phyloP scores from a whole-genome alignment of 2,888 invertebrate species.

The Epistrophe eligans region DNA sequence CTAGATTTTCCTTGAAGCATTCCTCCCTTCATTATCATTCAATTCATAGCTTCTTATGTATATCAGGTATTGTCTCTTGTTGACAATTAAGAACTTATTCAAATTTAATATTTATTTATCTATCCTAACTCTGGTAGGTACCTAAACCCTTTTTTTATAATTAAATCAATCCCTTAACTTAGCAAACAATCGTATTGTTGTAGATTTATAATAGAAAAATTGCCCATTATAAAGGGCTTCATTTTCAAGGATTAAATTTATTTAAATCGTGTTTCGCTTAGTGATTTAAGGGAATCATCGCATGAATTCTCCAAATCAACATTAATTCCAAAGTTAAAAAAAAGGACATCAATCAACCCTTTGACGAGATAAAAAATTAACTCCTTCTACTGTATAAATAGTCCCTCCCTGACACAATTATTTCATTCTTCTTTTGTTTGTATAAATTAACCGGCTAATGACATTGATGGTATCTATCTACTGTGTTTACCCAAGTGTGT shows the following conservation, averaged over 20 bases:
- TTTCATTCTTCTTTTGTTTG: neutral
- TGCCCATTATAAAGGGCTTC: neutral
- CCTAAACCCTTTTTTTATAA: slow-evolving; percentile 1
- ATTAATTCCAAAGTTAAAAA: neutral
- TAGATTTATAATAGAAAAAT: neutral
- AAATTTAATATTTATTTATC: neutral
- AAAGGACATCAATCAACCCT: slow-evolving; percentile 26
- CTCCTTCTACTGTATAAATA: neutral
- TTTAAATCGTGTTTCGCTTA: slow-evolving; percentile 13
- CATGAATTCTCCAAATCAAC: neutral
- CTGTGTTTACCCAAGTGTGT: slow-evolving; percentile 25
- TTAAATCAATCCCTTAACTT: slow-evolving; percentile 6
- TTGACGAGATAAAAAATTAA: slow-evolving; percentile 1
- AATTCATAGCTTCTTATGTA: neutral
- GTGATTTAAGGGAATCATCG: neutral
- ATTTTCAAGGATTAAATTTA: slow-evolving; percentile 21
- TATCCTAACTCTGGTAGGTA: neutral
- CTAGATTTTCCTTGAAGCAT: neutral
- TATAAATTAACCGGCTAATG: slow-evolving; percentile 18
- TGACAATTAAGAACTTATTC: neutral
- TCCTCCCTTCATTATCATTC: neutral
- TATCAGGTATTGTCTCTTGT: neutral
- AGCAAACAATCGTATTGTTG: neutral
- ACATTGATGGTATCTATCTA: slow-evolving; percentile 5
- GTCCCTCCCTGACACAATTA: neutral